A percentile compares a stretch with the other conserved stretches of the same genome.
These are phyloP conservation scores for Choloepus hoffmanni DNA, from an alignment of 2,113 vertebrate species.

Conservation along the genomic window DNA sequence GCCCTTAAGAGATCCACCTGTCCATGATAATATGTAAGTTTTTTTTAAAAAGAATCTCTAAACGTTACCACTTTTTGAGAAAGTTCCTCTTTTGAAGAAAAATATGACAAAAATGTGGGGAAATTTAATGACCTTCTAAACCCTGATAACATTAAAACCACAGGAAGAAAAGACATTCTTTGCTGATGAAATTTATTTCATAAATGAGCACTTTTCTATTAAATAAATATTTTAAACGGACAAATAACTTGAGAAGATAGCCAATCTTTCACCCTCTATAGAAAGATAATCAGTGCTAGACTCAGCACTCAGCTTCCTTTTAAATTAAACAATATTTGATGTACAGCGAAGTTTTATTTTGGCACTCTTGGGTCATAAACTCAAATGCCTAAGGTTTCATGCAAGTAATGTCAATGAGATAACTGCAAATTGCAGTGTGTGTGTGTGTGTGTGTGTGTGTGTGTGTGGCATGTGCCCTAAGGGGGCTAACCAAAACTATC, in stretches of 20 bases:
- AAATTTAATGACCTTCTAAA: not conserved
- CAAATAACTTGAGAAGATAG: not conserved
- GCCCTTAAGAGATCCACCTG: not conserved
- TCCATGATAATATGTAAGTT: not conserved
- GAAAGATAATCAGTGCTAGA: not conserved
- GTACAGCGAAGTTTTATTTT: not conserved
- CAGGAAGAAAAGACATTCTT: not conserved
- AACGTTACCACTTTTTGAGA: not conserved
- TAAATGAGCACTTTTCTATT: not conserved
- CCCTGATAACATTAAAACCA: not conserved
- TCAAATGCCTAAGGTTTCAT: not conserved
- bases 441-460: not conserved
- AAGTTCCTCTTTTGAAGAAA: not conserved
- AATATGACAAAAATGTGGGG: not conserved
- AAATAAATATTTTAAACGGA: conserved; percentile 19
- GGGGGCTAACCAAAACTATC: not conserved
- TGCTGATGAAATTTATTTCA: not conserved
- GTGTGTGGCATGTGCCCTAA: not conserved
- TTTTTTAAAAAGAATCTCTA: not conserved
- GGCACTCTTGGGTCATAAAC: not conserved
- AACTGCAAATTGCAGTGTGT: not conserved
- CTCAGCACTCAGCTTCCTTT: not conserved
- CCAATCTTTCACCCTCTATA: not conserved
- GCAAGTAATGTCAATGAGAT: not conserved
- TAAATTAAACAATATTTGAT: not conserved